A percentile compares a stretch with the other conserved stretches of the same genome.
Conservation (phyloP, 2,888 invertebrate genomes). For the Diaphora mendica region DNA sequence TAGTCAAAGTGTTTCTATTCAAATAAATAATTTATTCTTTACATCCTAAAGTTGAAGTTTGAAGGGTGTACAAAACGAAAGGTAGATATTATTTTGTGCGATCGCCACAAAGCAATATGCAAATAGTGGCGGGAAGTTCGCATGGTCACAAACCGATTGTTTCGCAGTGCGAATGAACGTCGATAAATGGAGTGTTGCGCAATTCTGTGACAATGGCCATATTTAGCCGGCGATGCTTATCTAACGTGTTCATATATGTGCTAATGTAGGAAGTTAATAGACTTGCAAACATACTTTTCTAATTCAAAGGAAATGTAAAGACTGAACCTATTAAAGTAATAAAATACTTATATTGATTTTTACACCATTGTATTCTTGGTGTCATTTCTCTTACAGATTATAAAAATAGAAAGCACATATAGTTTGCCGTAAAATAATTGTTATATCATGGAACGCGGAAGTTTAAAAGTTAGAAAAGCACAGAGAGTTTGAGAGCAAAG, state of each 20-base stretch:
- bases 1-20: background rate
- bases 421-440: too few species aligned
- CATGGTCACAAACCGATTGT: conserved; percentile 62
- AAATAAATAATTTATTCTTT: conserved; percentile 18
- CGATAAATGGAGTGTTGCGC: conserved; percentile 54
- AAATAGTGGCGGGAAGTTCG: conserved; percentile 62
- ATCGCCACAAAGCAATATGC: conserved; percentile 58
- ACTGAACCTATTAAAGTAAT: background rate
- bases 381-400: too few species aligned
- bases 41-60: background rate
- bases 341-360: background rate
- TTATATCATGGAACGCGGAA: too few species aligned
- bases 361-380: background rate
- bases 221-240: conserved; percentile 42
- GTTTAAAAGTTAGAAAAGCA: too few species aligned
- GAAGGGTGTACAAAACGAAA: conserved; percentile 15
- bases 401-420: background rate
- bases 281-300: background rate
- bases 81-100: conserved; percentile 19
- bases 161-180: conserved; percentile 56
- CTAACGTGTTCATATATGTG: conserved; percentile 28
- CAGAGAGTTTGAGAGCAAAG: background rate
- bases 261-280: conserved; percentile 33
- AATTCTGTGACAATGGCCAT: conserved; percentile 49
- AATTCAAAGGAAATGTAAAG: background rate